Conservation (phyloP, 1,140 invertebrate genomes). For the Drosophila arawakana region DNA sequence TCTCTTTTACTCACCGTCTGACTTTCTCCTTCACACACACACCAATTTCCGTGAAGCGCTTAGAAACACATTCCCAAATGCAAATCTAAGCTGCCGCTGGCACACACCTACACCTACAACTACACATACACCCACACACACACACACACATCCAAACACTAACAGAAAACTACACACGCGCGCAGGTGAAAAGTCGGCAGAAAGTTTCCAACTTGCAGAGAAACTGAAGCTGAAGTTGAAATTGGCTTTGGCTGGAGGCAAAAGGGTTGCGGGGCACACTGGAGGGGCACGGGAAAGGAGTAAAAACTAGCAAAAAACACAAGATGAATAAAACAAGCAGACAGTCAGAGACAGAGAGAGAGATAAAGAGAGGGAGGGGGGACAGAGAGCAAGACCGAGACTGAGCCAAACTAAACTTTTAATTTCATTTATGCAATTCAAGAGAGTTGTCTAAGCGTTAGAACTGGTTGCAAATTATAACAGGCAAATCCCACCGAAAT, state of each 20-base stretch:
- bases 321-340: slow-evolving; percentile 17
- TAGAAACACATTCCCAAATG: slow-evolving; percentile 71
- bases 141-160: slow-evolving; percentile 11
- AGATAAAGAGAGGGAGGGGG: neutral
- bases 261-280: neutral
- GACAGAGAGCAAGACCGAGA: neutral
- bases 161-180: neutral
- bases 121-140: slow-evolving; percentile 25
- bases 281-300: neutral
- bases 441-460: slow-evolving; percentile 45
- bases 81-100: slow-evolving; percentile 76
- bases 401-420: slow-evolving; percentile 55
- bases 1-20: too few species aligned
- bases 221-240: slow-evolving; percentile 38
- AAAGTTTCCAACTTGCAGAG: slow-evolving; percentile 42
- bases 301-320: slow-evolving; percentile 1
- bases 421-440: slow-evolving; percentile 71
- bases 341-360: neutral
- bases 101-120: slow-evolving; percentile 28
- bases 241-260: slow-evolving; percentile 27
- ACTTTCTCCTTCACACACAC: slow-evolving; percentile 20
- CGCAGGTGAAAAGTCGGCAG: slow-evolving; percentile 41
- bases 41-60: slow-evolving; percentile 24
- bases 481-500: slow-evolving; percentile 24
- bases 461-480: slow-evolving; percentile 23